Evolutionary conservation across 2,888 invertebrate genomes (phyloP).

Genomic region (Magallana nippona): DNA sequence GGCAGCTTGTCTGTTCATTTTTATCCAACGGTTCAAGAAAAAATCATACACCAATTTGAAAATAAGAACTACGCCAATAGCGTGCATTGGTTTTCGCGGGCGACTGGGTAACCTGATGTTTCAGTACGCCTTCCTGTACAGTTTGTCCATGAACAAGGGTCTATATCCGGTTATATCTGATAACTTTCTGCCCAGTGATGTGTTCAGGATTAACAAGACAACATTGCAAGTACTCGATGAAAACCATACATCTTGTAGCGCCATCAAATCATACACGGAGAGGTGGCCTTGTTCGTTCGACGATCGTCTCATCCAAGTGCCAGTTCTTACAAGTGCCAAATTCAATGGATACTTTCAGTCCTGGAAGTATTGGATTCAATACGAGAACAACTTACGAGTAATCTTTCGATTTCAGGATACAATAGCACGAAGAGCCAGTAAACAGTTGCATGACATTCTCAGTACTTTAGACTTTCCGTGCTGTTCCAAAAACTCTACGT

Average conservation of each 20-base stretch:
- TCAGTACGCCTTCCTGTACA: conserved; percentile 17
- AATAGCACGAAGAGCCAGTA: neutral
- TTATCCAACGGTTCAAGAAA: neutral
- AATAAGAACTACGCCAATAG: neutral
- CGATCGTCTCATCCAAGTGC: neutral
- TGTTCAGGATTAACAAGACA: neutral
- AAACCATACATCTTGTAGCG: neutral
- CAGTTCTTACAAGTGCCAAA: conserved; percentile 2
- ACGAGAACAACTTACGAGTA: neutral
- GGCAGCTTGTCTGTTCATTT: neutral
- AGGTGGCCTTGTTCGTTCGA: conserved; percentile 3
- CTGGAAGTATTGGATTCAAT: conserved; percentile 34
- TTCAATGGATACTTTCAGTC: conserved; percentile 34
- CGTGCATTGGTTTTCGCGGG: neutral
- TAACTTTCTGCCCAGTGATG: neutral
- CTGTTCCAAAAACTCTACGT: neutral
- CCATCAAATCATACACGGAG: neutral
- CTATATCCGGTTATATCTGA: neutral
- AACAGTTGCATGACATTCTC: neutral
- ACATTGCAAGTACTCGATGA: neutral
- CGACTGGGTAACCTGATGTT: conserved; percentile 32
- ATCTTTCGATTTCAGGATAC: conserved; percentile 4
- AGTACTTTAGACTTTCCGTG: neutral
- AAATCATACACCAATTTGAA: neutral
- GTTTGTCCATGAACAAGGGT: neutral